These are phyloP conservation scores for Grammomys surdaster DNA, from an alignment of 2,113 vertebrate species.

Conservation along the genomic window DNA sequence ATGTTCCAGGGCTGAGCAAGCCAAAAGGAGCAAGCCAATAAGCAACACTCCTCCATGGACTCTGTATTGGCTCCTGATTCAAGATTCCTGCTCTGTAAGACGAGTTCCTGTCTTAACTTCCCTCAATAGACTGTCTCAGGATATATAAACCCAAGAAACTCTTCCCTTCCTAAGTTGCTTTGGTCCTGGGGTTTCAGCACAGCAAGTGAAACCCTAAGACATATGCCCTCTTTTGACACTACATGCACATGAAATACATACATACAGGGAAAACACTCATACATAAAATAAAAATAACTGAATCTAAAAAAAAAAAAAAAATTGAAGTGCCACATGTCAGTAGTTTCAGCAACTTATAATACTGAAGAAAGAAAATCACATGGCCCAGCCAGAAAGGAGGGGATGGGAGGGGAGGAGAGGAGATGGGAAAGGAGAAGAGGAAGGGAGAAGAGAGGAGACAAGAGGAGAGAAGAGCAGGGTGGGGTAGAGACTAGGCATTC, in stretches of 20 bases:
- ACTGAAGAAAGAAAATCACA: not conserved
- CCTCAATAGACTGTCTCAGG: not conserved
- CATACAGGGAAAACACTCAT: not conserved
- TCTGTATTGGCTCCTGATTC: not conserved
- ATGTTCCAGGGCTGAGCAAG: not conserved
- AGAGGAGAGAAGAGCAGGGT: no score
- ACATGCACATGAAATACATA: not conserved
- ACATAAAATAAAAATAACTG: not conserved
- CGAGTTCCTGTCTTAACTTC: not conserved
- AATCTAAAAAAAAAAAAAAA: not conserved
- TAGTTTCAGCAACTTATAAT: not conserved
- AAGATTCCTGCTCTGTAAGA: not conserved
- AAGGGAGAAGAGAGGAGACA: accelerated
- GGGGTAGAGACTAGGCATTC: not conserved
- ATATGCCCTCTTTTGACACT: not conserved
- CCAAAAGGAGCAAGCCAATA: not conserved
- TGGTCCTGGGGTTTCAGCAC: not conserved
- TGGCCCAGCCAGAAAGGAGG: not conserved
- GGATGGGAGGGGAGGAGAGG: accelerated
- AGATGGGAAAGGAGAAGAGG: no score
- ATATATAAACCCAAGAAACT: not conserved
- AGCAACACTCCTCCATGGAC: not conserved
- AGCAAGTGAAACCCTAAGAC: not conserved
- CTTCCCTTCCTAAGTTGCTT: not conserved
- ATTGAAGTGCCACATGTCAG: not conserved